These are phyloP conservation scores for Sceloporus undulatus DNA, from an alignment of 2,113 vertebrate species.

Conservation along the genomic window DNA sequence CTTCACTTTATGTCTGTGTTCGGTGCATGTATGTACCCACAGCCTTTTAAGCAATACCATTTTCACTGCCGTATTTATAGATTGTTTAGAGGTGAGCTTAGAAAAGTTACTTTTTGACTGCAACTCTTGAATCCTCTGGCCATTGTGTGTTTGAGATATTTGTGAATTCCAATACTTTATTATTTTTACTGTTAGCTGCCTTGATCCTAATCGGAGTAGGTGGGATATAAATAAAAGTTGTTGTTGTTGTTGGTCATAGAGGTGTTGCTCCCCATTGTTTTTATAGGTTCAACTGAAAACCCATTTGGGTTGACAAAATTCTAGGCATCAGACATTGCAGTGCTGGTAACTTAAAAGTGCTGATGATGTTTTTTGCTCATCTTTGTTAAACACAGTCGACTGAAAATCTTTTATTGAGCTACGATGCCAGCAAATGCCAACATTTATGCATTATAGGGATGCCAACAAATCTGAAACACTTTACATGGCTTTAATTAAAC, in stretches of 20 bases:
- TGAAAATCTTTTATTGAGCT: not conserved
- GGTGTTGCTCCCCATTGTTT: not conserved
- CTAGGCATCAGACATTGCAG: not conserved
- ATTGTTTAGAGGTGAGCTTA: too few relatives aligned
- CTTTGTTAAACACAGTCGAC: not conserved
- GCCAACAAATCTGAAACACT: not conserved
- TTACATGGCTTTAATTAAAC: constrained; percentile 4
- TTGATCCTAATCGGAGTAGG: too few relatives aligned
- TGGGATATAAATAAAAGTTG: too few relatives aligned
- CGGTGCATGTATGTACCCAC: too few relatives aligned
- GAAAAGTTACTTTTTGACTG: too few relatives aligned
- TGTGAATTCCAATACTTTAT: too few relatives aligned
- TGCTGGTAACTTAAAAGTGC: not conserved
- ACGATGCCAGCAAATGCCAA: not conserved
- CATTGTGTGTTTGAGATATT: too few relatives aligned
- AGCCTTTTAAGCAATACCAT: too few relatives aligned
- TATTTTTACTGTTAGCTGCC: too few relatives aligned
- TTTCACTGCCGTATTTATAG: too few relatives aligned
- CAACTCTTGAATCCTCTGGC: too few relatives aligned
- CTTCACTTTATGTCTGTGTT: too few relatives aligned
- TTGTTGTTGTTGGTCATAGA: not conserved
- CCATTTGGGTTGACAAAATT: not conserved
- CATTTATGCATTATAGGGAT: not conserved
- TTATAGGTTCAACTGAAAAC: not conserved
- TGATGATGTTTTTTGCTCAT: not conserved